These are phyloP conservation scores for Steinernema hermaphroditum DNA, from an alignment of 2,888 invertebrate genomes.

Conservation along the genomic window DNA sequence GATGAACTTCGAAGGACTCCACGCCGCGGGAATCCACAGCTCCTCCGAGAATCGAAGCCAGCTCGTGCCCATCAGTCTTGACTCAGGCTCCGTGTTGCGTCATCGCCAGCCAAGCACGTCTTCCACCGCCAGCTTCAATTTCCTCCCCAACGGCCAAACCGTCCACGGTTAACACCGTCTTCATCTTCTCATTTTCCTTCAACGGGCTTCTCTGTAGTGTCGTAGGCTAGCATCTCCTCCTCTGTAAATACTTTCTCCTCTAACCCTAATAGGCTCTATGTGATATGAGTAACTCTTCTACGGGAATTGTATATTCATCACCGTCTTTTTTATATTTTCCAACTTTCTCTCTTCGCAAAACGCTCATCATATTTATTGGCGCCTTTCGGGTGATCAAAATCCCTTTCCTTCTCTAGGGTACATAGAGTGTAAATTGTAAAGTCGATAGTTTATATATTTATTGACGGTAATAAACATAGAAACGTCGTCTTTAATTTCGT, in stretches of 20 bases:
- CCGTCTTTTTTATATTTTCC: background rate
- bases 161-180: background rate
- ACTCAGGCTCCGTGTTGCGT: background rate
- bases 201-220: background rate
- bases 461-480: background rate
- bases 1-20: background rate
- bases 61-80: background rate
- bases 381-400: conserved; percentile 26
- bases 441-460: conserved; percentile 17
- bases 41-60: background rate
- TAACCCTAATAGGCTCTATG: background rate
- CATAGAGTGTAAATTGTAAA: conserved; percentile 14
- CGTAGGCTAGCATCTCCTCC: background rate
- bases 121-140: conserved; percentile 13
- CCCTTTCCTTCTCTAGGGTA: conserved; percentile 25
- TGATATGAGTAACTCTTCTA: conserved; percentile 25
- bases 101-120: conserved; percentile 7
- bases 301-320: conserved; percentile 3
- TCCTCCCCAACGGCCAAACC: conserved; percentile 1
- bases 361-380: conserved; percentile 30
- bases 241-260: background rate
- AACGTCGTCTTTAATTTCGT: background rate
- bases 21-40: background rate
- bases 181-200: background rate
- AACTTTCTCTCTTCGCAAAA: background rate